Percentiles rank a stretch among this genome's conserved stretches.
Conservation (phyloP, 1,140 invertebrate species). For the Drosophila subpulchrella region DNA sequence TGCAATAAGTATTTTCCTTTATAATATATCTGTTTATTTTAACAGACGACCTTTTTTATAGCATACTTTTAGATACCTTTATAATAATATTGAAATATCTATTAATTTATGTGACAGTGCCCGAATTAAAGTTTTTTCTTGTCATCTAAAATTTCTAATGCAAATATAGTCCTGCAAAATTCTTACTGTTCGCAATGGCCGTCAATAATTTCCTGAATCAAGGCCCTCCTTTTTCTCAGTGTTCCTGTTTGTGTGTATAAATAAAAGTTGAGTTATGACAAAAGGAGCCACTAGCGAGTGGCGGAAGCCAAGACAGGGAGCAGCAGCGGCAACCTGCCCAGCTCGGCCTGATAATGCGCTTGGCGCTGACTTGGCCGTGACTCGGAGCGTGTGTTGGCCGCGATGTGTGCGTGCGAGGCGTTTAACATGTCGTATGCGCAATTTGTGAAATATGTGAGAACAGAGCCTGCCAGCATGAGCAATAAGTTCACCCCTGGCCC, state of each 20-base stretch:
- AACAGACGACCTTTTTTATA: too few species aligned
- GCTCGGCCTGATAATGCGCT: conserved; percentile 74
- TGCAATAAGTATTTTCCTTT: too few species aligned
- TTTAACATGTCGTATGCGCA: conserved; percentile 82
- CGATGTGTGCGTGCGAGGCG: conserved; percentile 54
- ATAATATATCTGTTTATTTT: too few species aligned
- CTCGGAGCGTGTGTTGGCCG: conserved; percentile 40
- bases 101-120: too few species aligned
- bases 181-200: background rate
- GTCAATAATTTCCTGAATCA: background rate
- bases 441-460: conserved; percentile 80
- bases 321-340: conserved; percentile 33
- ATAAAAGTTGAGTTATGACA: conserved; percentile 81
- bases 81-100: too few species aligned
- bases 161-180: too few species aligned
- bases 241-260: conserved; percentile 54
- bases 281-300: conserved; percentile 35
- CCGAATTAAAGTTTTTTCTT: too few species aligned
- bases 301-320: conserved; percentile 7
- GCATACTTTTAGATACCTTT: too few species aligned
- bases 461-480: conserved; percentile 63
- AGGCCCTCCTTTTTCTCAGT: background rate
- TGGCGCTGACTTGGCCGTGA: conserved; percentile 44
- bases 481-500: conserved; percentile 57
- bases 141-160: too few species aligned